phyloP scores from a whole-genome alignment of 2,113 vertebrate species.

The Leucopsar rothschildi region DNA sequence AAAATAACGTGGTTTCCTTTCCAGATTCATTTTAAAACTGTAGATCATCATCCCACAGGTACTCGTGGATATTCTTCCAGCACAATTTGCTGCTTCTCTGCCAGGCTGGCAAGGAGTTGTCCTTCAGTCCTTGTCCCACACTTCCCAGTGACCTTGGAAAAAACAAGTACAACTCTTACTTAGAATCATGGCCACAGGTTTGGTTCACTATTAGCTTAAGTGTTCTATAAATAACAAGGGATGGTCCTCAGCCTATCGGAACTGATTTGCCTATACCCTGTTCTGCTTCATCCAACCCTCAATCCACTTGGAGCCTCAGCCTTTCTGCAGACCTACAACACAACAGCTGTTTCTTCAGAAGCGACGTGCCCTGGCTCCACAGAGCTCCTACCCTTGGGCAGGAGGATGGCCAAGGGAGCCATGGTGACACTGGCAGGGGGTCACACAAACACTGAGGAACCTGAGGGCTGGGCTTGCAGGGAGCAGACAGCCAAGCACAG shows the following conservation, averaged over 20 bases:
- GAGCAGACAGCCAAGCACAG: neutral
- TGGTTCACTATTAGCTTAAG: neutral
- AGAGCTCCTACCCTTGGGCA: accelerated
- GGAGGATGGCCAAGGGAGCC: no score
- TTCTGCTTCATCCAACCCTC: neutral
- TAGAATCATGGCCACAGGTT: neutral
- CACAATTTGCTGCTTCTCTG: constrained; percentile 77
- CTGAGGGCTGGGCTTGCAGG: neutral
- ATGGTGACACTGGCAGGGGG: neutral
- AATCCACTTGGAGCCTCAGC: no score
- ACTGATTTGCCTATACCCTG: no score
- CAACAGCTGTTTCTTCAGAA: neutral
- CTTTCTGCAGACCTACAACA: accelerated
- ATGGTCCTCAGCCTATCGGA: neutral
- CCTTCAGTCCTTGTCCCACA: constrained; percentile 78
- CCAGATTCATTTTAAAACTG: neutral
- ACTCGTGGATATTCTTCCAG: constrained; percentile 82
- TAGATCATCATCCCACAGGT: neutral
- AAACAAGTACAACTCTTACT: neutral
- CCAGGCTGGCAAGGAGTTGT: constrained; percentile 80
- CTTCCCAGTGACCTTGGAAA: constrained; percentile 78
- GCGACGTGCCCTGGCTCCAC: accelerated
- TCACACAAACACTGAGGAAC: no score
- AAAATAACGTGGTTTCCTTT: accelerated
- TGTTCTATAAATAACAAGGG: neutral